Evolutionary conservation across 2,888 invertebrate species (phyloP).

Genomic region (Marasmarcha lunaedactyla): DNA sequence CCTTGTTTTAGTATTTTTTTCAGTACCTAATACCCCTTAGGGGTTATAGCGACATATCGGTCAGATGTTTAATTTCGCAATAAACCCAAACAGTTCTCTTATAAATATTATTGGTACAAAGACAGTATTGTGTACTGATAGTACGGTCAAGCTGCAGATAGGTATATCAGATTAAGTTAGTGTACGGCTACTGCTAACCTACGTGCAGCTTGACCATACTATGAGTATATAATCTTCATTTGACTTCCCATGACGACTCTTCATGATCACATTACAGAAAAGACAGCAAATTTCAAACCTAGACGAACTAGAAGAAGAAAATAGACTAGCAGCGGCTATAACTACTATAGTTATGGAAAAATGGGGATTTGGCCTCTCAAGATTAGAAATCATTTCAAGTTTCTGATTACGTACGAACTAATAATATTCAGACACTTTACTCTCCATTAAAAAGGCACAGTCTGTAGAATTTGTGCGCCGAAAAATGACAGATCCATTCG

Average conservation of each 20-base stretch:
- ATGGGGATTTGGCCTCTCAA: slow-evolving; percentile 23
- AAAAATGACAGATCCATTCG: slow-evolving; percentile 13
- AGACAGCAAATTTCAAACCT: background rate
- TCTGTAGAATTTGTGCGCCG: slow-evolving; percentile 19
- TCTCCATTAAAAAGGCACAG: slow-evolving; percentile 18
- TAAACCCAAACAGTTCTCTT: no score
- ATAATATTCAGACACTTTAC: slow-evolving; percentile 19
- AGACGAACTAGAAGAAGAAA: slow-evolving; percentile 2
- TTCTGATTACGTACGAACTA: slow-evolving; percentile 16
- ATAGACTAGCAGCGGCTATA: background rate
- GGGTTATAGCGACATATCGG: no score
- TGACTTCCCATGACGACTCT: background rate
- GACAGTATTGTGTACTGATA: no score
- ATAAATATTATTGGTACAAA: no score
- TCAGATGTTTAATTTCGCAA: no score
- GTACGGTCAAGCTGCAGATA: no score
- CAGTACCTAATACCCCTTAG: no score
- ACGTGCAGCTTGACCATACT: no score
- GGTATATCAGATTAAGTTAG: no score
- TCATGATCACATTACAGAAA: background rate
- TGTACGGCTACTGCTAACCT: no score
- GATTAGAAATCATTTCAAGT: slow-evolving; percentile 20
- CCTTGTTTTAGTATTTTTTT: no score
- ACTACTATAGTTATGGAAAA: slow-evolving; percentile 15
- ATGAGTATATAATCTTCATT: no score